Conservation (phyloP, 2,797 vertebrate species). For the Neoniphon sammara region DNA sequence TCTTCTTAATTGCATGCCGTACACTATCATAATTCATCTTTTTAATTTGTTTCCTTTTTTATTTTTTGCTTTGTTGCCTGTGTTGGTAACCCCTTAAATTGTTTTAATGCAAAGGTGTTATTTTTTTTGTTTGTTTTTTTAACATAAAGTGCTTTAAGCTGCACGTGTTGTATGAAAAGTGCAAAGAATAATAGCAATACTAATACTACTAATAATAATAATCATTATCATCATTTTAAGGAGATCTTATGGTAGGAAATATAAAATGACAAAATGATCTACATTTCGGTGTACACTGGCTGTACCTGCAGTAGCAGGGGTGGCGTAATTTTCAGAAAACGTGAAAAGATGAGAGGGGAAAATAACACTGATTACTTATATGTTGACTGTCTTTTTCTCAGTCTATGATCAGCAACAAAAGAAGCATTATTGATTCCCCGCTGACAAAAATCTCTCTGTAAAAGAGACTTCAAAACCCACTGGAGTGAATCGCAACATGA, state of each 20-base stretch:
- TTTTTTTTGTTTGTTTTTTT: no score
- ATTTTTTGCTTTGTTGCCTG: no score
- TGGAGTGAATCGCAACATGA: conserved; percentile 59
- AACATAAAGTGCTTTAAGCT: no score
- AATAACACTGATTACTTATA: conserved; percentile 64
- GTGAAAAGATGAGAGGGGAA: conserved; percentile 58
- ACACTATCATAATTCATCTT: no score
- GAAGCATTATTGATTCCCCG: conserved; percentile 71
- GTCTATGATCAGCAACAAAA: conserved; percentile 41
- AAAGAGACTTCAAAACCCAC: conserved; percentile 60
- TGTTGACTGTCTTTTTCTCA: conserved; percentile 48
- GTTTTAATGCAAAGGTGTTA: no score
- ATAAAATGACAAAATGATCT: conserved; percentile 50
- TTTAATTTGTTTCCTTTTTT: no score
- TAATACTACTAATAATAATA: no score
- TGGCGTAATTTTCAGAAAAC: conserved; percentile 53
- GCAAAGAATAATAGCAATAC: no score
- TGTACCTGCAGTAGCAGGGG: conserved; percentile 39
- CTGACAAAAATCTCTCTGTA: conserved; percentile 61
- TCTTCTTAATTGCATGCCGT: no score
- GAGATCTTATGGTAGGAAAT: conserved; percentile 13
- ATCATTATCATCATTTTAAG: neutral
- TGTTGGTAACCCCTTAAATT: no score
- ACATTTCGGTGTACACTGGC: conserved; percentile 37
- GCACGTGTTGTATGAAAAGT: no score